Conservation (phyloP, 1,140 invertebrate species). For the Meteorus sp. region DNA sequence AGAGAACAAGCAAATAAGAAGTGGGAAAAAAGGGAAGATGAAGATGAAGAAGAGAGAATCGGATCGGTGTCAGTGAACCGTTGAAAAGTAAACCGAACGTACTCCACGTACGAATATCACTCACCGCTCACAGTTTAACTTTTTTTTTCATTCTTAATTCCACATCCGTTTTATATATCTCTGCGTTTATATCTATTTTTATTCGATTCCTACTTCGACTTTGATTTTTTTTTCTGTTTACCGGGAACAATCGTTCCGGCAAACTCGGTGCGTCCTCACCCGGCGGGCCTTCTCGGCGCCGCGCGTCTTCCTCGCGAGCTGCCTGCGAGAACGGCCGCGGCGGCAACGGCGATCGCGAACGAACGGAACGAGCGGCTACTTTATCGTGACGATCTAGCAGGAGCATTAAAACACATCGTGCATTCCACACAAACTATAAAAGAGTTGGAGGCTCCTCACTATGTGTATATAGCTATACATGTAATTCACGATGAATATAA, state of each 20-base stretch:
- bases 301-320: background rate
- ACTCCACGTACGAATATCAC: slow-evolving; percentile 15
- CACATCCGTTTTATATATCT: no score
- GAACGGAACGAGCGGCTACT: slow-evolving; percentile 4
- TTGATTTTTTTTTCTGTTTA: slow-evolving; percentile 6
- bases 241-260: slow-evolving; percentile 15
- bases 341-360: background rate
- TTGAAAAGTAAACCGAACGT: slow-evolving; percentile 23
- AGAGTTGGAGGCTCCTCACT: slow-evolving; percentile 11
- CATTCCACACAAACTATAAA: slow-evolving; percentile 24
- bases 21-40: background rate
- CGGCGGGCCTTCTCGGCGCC: background rate
- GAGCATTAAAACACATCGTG: slow-evolving; percentile 30
- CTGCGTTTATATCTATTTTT: no score
- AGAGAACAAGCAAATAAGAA: background rate
- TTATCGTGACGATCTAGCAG: slow-evolving; percentile 27
- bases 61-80: slow-evolving; percentile 23
- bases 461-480: no score
- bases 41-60: background rate
- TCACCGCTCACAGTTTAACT: background rate
- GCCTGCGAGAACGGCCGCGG: background rate
- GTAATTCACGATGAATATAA: no score
- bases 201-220: no score
- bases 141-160: slow-evolving; percentile 7
- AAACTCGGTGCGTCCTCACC: no score